Percentiles rank a stretch among this genome's conserved stretches.
These are phyloP conservation scores for Sarcoramphus papa DNA, from an alignment of 2,797 vertebrate genomes.

Conservation along the genomic window DNA sequence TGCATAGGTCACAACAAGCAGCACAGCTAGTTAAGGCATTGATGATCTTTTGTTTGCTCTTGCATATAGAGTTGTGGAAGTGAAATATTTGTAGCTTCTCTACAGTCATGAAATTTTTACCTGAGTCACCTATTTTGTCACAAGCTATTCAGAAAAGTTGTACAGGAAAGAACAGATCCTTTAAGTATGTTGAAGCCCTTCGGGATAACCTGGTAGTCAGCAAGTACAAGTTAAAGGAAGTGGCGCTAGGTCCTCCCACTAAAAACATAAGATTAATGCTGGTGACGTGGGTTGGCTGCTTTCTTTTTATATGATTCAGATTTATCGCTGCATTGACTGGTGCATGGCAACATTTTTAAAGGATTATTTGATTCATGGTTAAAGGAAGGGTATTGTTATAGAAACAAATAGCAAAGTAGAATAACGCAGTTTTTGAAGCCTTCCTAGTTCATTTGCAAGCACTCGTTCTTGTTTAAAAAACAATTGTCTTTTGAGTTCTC, in stretches of 20 bases:
- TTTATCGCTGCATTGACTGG: slow-evolving; percentile 35
- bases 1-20: background rate
- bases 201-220: background rate
- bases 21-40: background rate
- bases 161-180: background rate
- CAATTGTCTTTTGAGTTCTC: background rate
- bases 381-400: background rate
- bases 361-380: slow-evolving; percentile 3
- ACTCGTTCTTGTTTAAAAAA: background rate
- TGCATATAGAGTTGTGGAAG: background rate
- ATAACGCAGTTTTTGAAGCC: background rate
- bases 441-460: background rate
- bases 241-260: background rate
- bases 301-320: background rate
- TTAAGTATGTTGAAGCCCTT: background rate
- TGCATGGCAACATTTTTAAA: slow-evolving; percentile 8
- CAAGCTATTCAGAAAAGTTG: background rate
- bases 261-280: slow-evolving; percentile 3
- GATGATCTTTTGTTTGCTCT: background rate
- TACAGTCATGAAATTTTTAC: background rate
- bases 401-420: background rate
- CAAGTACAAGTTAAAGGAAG: background rate
- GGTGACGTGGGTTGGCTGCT: background rate
- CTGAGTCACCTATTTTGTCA: background rate
- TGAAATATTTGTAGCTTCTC: background rate